Conservation (phyloP, 2,888 invertebrate genomes). For the Xestobium rufovillosum region DNA sequence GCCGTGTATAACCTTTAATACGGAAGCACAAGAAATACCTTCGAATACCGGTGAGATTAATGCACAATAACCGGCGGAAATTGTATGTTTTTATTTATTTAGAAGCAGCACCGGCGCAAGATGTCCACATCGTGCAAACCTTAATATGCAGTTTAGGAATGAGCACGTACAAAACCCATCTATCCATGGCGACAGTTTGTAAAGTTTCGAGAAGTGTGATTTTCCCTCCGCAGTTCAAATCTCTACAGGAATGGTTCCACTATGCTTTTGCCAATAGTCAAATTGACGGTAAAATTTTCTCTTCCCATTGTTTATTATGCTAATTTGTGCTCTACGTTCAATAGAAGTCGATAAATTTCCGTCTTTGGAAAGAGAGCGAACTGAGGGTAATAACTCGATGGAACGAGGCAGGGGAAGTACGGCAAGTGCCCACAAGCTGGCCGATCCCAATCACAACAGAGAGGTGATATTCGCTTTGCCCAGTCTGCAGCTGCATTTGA, state of each 20-base stretch:
- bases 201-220: conserved; percentile 84
- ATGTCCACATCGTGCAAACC: conserved; percentile 82
- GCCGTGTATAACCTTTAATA: conserved; percentile 86
- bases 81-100: conserved; percentile 1
- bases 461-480: conserved; percentile 97
- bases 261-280: conserved; percentile 94
- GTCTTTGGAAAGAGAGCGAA: conserved; percentile 69
- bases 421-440: conserved; percentile 50
- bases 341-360: conserved; percentile 86
- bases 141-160: conserved; percentile 83
- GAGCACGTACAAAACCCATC: conserved; percentile 60
- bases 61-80: too few relatives aligned
- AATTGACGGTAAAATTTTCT: conserved; percentile 67
- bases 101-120: conserved; percentile 45
- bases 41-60: conserved; percentile 51
- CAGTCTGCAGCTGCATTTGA: conserved; percentile 83
- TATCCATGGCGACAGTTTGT: conserved; percentile 91
- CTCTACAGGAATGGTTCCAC: conserved; percentile 92
- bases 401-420: conserved; percentile 48
- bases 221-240: conserved; percentile 93
- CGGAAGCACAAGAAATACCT: conserved; percentile 83
- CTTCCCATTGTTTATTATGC: conserved; percentile 5
- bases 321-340: conserved; percentile 24
- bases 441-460: conserved; percentile 73
- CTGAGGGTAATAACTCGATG: conserved; percentile 51